A percentile compares a stretch with the other conserved stretches of the same genome.
Evolutionary conservation across 2,888 invertebrate genomes (phyloP).

Genomic region (Tipula confusa): DNA sequence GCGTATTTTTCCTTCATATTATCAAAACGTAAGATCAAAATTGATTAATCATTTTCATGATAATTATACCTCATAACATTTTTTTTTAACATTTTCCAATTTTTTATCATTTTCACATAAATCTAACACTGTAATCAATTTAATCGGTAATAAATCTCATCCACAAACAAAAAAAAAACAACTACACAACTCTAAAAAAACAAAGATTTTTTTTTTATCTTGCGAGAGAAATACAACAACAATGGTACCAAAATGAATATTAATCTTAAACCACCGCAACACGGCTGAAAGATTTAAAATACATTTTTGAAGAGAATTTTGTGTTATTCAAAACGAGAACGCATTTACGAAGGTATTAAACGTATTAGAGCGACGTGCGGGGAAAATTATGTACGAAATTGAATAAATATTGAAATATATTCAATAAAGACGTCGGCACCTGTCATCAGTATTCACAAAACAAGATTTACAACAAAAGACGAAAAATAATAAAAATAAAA

Average conservation of each 20-base stretch:
- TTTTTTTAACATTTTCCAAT: slow-evolving; percentile 13
- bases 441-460: slow-evolving; percentile 21
- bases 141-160: slow-evolving; percentile 12
- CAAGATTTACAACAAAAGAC: slow-evolving; percentile 12
- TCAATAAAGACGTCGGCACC: slow-evolving; percentile 25
- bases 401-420: slow-evolving; percentile 25
- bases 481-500: too few relatives aligned
- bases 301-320: not conserved
- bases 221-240: not conserved
- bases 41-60: slow-evolving; percentile 20
- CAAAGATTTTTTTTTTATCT: not conserved
- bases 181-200: not conserved
- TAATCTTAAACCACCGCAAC: not conserved
- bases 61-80: not conserved
- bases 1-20: not conserved
- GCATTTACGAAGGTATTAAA: not conserved
- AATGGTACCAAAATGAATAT: not conserved
- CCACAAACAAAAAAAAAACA: not conserved
- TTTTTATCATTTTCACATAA: slow-evolving; percentile 20
- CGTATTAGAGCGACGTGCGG: not conserved
- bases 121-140: slow-evolving; percentile 20
- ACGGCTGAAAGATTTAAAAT: not conserved
- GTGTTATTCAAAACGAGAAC: not conserved
- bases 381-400: not conserved
- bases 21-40: not conserved